Evolutionary conservation across 2,888 invertebrate species (phyloP), one percentile per base, ranked within the genome.

Genomic region (Drosophila cracens): DNA sequence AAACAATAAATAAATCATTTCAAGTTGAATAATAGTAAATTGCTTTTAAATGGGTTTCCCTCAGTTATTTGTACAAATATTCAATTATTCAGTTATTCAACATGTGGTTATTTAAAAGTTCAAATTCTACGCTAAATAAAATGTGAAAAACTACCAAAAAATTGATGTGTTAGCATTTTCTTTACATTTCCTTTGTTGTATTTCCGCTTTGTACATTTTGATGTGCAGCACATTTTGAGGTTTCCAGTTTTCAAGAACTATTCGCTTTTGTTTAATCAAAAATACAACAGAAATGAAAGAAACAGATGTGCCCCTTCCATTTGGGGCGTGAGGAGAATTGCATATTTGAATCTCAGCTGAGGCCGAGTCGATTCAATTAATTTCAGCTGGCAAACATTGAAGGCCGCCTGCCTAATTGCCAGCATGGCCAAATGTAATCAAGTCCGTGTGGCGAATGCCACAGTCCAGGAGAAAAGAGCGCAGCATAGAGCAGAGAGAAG

Each of bases 321-420:
- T 43, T 51, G 52, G 25, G 43, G 52, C 48, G 58, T 70, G 74
- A 25, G 46, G 71, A 66, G 70, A 72, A 78, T 68, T 87, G 74
- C 70, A 71, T 71, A 74, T 74, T 79, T 75, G 68, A 74, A 71
- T 79, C 76, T 76, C 83, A 88, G 87, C 89, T 85, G 89, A 81
- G 83, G 79, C 81, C 79, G 16, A 75, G 76, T 76, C 89, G 81
- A 87, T 87, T 85, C 89, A 85, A 85, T 83, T 89, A 87, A 83
- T 87, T 89, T 89, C 71, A 74, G 70, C 89, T 72, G 78, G 60
- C 83, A 81, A 83, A 86, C 87, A 86, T 76, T 83, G 78, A 70
- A 80, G 86, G 86, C 69, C 79, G 67, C 46, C 49, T 62, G 70
- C 76, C 86, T 88, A 84, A 84, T 84, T 84, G 83, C 59, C 76